These are phyloP conservation scores for Notechis scutatus DNA, from an alignment of 2,113 vertebrate species.

Conservation along the genomic window DNA sequence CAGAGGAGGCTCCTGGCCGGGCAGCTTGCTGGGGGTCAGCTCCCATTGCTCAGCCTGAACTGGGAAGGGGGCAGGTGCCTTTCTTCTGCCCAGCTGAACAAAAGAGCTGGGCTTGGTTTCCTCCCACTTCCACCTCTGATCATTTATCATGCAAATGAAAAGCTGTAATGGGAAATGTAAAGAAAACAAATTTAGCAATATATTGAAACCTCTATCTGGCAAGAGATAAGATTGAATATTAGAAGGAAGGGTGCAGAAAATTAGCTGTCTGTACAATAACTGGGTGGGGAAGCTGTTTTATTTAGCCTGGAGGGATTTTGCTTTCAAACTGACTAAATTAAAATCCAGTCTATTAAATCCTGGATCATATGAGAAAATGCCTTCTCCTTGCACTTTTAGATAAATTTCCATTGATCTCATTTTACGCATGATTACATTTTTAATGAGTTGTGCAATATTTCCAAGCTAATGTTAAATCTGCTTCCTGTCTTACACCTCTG, in stretches of 20 bases:
- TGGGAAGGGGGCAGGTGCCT: conserved; percentile 62
- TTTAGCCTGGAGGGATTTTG: conserved; percentile 84
- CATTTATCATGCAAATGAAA: conserved; percentile 84
- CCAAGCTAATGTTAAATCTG: conserved; percentile 83
- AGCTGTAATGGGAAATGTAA: conserved; percentile 78
- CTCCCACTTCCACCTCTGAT: conserved; percentile 72
- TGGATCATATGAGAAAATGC: conserved; percentile 83
- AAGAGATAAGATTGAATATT: conserved; percentile 80
- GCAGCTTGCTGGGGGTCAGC: neutral
- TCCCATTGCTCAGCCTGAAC: neutral
- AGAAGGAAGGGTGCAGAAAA: conserved; percentile 79
- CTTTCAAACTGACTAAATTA: conserved; percentile 89
- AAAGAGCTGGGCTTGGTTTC: conserved; percentile 69
- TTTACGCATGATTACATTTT: conserved; percentile 95
- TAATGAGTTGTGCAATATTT: conserved; percentile 94
- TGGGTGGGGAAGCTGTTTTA: conserved; percentile 79
- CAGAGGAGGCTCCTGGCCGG: neutral
- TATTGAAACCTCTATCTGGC: conserved; percentile 73
- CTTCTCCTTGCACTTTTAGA: conserved; percentile 85
- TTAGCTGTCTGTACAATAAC: conserved; percentile 83
- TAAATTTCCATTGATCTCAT: conserved; percentile 93
- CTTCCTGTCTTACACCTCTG: conserved; percentile 50
- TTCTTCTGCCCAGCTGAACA: conserved; percentile 78
- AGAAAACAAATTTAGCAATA: conserved; percentile 80
- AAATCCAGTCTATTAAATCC: conserved; percentile 91